phyloP scores from a whole-genome alignment of 2,888 invertebrate species.

The Ephialtes manifestator region DNA sequence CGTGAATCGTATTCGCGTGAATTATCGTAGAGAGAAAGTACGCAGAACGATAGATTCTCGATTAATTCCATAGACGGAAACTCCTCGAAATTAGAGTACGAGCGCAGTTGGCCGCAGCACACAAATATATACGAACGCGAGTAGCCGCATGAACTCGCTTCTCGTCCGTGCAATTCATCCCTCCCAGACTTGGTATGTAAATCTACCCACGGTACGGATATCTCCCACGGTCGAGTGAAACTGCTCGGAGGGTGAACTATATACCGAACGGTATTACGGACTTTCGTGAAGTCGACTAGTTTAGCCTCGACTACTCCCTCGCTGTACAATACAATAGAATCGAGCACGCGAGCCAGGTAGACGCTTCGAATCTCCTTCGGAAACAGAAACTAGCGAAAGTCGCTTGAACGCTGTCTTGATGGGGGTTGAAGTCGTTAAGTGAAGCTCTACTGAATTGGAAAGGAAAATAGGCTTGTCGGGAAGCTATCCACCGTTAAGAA shows the following conservation, averaged over 20 bases:
- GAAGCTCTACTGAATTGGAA: conserved; percentile 26
- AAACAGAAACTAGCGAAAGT: conserved; percentile 18
- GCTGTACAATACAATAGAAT: conserved; percentile 46
- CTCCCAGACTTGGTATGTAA: conserved; percentile 59
- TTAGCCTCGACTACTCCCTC: conserved; percentile 49
- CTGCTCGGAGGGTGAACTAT: conserved; percentile 38
- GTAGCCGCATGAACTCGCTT: conserved; percentile 18
- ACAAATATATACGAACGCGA: conserved; percentile 11
- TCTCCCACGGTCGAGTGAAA: conserved; percentile 33
- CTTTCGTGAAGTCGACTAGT: conserved; percentile 59
- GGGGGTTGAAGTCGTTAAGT: conserved; percentile 47
- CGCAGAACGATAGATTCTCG: conserved; percentile 22
- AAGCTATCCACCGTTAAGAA: background rate
- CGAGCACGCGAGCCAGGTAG: conserved; percentile 17
- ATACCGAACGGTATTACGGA: conserved; percentile 33
- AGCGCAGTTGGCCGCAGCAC: conserved; percentile 25
- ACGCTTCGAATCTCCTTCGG: background rate
- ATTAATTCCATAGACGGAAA: conserved; percentile 31
- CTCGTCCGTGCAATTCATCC: conserved; percentile 39
- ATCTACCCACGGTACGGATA: conserved; percentile 53
- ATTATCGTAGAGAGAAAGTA: conserved; percentile 35
- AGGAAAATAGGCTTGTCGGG: conserved; percentile 10
- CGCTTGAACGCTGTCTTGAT: conserved; percentile 25
- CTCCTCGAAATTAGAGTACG: conserved; percentile 48
- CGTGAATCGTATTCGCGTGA: background rate